Evolutionary conservation across 2,113 vertebrate species (phyloP).

Genomic region (Pelodiscus sinensis): DNA sequence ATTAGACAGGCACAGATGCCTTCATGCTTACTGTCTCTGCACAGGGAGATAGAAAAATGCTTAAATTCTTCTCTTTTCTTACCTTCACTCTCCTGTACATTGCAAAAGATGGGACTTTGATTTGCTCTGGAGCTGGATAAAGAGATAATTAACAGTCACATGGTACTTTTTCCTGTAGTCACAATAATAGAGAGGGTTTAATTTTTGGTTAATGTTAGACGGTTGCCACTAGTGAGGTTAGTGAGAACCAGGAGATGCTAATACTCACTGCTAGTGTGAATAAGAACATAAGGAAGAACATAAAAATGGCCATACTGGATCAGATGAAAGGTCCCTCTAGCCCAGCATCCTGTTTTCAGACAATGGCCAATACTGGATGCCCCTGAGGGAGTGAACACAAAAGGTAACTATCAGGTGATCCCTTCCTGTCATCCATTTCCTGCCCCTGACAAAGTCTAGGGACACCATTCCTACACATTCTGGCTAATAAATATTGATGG

Average conservation of each 20-base stretch:
- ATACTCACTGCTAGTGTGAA: background rate
- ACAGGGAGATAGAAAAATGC: background rate
- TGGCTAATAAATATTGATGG: no score
- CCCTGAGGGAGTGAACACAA: no score
- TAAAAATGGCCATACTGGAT: no score
- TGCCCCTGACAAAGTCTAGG: no score
- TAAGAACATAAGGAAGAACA: background rate
- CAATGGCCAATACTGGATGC: no score
- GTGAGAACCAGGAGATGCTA: background rate
- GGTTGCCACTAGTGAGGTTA: background rate
- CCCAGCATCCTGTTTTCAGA: no score
- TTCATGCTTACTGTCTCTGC: constrained; percentile 33
- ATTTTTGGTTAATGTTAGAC: background rate
- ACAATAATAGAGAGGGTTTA: background rate
- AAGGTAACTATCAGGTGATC: no score
- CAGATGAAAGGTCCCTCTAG: no score
- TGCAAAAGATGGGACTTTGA: background rate
- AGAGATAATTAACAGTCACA: background rate
- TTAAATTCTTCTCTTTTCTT: background rate
- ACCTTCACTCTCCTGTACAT: background rate
- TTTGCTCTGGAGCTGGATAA: background rate
- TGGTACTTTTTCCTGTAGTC: background rate
- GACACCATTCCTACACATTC: no score
- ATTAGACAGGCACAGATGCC: constrained; percentile 56
- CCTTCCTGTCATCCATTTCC: no score